phyloP scores from a whole-genome alignment of 2,888 invertebrate genomes.

The Drosophila leonis region DNA sequence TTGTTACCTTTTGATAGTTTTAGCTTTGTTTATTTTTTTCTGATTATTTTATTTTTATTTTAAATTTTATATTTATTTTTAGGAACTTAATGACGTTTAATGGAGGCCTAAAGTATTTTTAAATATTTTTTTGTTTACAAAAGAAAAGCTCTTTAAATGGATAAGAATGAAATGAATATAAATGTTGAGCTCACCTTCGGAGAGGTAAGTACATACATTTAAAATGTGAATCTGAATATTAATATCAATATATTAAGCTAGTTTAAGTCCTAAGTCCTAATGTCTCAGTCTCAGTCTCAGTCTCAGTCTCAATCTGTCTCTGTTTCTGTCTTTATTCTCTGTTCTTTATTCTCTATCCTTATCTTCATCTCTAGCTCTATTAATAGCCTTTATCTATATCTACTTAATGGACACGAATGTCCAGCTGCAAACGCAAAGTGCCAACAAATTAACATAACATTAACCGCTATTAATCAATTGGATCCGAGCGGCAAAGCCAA shows the following conservation, averaged over 20 bases:
- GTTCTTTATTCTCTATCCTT: too few relatives aligned
- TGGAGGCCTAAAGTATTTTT: not conserved
- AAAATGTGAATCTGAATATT: too few relatives aligned
- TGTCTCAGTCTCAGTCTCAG: not conserved
- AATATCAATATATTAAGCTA: too few relatives aligned
- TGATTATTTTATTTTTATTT: not conserved
- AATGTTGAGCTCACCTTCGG: too few relatives aligned
- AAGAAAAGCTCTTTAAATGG: too few relatives aligned
- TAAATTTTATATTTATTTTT: not conserved
- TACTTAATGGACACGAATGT: not conserved
- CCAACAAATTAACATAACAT: constrained; percentile 71
- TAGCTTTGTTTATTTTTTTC: not conserved
- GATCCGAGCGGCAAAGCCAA: constrained; percentile 5
- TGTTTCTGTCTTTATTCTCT: not conserved
- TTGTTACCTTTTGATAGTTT: not conserved
- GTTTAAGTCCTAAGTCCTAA: too few relatives aligned
- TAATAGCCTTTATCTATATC: not conserved
- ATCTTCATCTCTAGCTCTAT: not conserved
- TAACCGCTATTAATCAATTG: constrained; percentile 75
- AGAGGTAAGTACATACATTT: too few relatives aligned
- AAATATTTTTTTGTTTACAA: too few relatives aligned
- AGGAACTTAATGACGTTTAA: not conserved
- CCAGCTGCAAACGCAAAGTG: constrained; percentile 46
- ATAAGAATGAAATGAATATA: too few relatives aligned
- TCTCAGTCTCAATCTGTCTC: not conserved